phyloP scores from a whole-genome alignment of 2,797 vertebrate genomes.

The Luscinia megarhynchos region DNA sequence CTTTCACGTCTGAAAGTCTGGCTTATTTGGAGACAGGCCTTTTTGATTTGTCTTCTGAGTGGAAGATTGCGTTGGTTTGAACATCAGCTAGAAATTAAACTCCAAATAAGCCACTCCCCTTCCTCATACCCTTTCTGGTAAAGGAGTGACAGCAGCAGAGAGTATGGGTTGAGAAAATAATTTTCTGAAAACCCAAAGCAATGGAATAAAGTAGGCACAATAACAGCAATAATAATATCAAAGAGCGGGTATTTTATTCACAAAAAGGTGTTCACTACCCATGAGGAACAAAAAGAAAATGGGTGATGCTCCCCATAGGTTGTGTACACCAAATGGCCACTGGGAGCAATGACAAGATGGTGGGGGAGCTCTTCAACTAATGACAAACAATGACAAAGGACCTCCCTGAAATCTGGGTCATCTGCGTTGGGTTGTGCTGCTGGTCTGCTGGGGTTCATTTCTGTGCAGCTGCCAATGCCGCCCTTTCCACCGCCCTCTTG shows the following conservation, averaged over 20 bases:
- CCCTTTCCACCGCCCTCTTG: fast-evolving
- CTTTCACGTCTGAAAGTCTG: background rate
- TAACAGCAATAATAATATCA: background rate
- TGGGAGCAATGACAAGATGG: no score
- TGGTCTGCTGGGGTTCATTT: background rate
- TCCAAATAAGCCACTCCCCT: background rate
- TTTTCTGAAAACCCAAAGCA: background rate
- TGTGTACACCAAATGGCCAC: no score
- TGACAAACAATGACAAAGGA: background rate
- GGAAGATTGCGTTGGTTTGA: background rate
- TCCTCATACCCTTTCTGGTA: background rate
- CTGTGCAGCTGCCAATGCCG: background rate
- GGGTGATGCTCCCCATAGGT: fast-evolving
- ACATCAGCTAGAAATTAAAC: background rate
- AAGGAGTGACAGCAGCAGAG: background rate
- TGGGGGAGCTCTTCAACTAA: no score
- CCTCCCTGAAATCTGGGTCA: background rate
- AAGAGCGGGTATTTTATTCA: background rate
- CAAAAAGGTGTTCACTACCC: background rate
- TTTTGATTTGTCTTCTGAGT: background rate
- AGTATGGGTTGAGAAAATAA: background rate
- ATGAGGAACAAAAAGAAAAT: background rate
- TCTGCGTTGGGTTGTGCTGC: fast-evolving
- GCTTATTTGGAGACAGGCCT: background rate
- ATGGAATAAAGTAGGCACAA: background rate